Evolutionary conservation across 2,797 vertebrate genomes (phyloP).

Genomic region (Buphagus erythrorhynchus): DNA sequence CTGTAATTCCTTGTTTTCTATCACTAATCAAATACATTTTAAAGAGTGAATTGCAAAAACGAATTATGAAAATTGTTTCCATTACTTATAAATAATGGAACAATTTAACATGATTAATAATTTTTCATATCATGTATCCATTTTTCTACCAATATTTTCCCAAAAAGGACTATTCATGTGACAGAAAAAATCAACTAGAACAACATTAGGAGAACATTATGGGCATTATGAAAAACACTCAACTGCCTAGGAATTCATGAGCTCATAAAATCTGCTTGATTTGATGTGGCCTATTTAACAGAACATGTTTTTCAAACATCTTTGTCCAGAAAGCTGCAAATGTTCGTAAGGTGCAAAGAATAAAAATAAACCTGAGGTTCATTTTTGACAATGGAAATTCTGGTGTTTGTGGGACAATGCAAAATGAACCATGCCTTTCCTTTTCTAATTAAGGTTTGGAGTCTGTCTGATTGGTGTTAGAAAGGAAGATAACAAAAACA

Average conservation of each 20-base stretch:
- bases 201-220: neutral
- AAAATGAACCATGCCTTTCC: slow-evolving; percentile 60
- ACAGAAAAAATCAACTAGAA: neutral
- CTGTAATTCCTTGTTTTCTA: neutral
- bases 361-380: neutral
- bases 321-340: neutral
- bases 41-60: neutral
- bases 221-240: neutral
- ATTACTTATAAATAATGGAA: neutral
- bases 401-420: neutral
- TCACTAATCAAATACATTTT: neutral
- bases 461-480: slow-evolving; percentile 88
- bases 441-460: slow-evolving; percentile 83
- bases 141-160: neutral
- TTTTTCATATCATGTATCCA: neutral
- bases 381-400: neutral
- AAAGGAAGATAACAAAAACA: slow-evolving; percentile 88
- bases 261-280: neutral
- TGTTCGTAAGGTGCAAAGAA: neutral
- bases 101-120: neutral
- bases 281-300: neutral
- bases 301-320: neutral
- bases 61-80: neutral
- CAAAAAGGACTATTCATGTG: neutral
- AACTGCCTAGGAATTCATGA: neutral